Conservation (phyloP, 2,888 invertebrate species). For the Ochlodes sylvanus region DNA sequence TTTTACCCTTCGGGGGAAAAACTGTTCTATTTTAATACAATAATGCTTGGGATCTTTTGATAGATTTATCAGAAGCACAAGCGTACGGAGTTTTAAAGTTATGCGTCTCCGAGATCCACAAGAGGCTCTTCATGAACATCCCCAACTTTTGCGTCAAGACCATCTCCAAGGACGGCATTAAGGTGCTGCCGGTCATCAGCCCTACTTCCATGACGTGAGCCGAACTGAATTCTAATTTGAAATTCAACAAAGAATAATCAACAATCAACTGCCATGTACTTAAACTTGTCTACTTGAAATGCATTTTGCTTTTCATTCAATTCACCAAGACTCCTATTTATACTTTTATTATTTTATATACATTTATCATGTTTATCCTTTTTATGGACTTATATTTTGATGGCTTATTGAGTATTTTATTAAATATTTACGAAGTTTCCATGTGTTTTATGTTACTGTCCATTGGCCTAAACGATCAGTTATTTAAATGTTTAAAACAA, state of each 20-base stretch:
- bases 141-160: slow-evolving; percentile 95
- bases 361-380: background rate
- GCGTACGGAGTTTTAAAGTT: slow-evolving; percentile 93
- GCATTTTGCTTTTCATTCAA: too few species aligned
- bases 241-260: too few species aligned
- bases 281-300: too few species aligned
- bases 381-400: background rate
- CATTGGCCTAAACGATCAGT: background rate
- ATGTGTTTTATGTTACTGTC: background rate
- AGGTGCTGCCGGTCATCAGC: slow-evolving; percentile 87
- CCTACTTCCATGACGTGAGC: slow-evolving; percentile 28
- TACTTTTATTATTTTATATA: too few species aligned
- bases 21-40: too few species aligned
- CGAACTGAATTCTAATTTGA: background rate
- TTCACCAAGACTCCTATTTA: too few species aligned
- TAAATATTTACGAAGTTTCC: background rate
- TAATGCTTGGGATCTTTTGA: background rate
- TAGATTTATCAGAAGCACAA: slow-evolving; percentile 89
- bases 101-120: slow-evolving; percentile 95
- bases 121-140: slow-evolving; percentile 94
- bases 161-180: slow-evolving; percentile 92
- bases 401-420: background rate
- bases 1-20: too few species aligned
- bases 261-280: too few species aligned
- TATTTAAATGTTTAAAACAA: background rate